Evolutionary conservation across 2,113 vertebrate genomes (phyloP), one percentile per base, ranked within the genome.

Genomic region (Collichthys lucidus): DNA sequence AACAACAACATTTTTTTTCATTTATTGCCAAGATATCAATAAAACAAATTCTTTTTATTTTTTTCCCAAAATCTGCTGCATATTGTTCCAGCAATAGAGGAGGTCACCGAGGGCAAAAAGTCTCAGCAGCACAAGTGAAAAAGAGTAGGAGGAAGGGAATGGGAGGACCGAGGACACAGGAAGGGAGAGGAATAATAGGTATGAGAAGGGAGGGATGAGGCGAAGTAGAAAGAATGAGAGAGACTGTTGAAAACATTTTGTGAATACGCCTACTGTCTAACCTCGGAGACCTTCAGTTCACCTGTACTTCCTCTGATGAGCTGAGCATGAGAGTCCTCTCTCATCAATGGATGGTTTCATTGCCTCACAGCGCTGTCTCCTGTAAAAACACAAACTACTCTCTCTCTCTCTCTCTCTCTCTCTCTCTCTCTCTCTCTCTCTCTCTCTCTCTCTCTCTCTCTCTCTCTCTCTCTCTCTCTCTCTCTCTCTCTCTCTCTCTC

Each of bases 241-340:
- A 16, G 47, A 77, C 11, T 63, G 67, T 88, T 86, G 70, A 59
- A 65, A 76, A 77, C 52, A 46, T 49, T 71, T 61, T 22, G 66
- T 89, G 70, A 91, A 85, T 84, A 44, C 15, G 16, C 47, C 69
- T 53, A 55, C 74, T 6, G 59, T 78, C 49, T 81, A 63, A 89
- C 74, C 80, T 65, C 47, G 4, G 65, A 83, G 84, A 80, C 82
- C 88, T 83, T 88, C 80, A 64, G 9, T 49, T 86, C 79, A 83
- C 85, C 83, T 84, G 61, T 68, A 44, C 74, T 57, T 78, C 72
- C 68, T 59, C 79, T 61, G 47, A 65, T 60, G 57, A 81, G 55
- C n/a, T 53, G 70, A 79, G 71, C 69, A 29, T 47, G 11, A 79
- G 47, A 29, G 77, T 66, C 24, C 69, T 81, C 64, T 83, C 47